Evolutionary conservation across 2,888 invertebrate species (phyloP), one percentile per base, ranked within the genome.

Genomic region (Hydrotaea cyrtoneurina): DNA sequence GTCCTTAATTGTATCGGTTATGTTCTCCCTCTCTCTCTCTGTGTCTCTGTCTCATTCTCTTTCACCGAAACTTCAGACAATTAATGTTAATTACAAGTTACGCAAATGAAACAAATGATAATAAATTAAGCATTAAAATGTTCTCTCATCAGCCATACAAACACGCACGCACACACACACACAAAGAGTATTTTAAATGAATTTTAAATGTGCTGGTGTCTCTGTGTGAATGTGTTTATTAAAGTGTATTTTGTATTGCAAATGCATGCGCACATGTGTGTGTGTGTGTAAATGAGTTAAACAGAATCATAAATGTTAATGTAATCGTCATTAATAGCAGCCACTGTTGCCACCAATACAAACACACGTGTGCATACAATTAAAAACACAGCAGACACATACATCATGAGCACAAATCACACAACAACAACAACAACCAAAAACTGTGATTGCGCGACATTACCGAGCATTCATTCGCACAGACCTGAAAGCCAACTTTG

Each of bases 21-120:
- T 53, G 4, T n/a, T 69, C 39, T 23, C 69, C 15, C 19, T 69
- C 17, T 17, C 39, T 8, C 15, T n/a, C 19, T 69, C n/a, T 50
- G 3, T n/a, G 15, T 2, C 50, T 50, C n/a, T 50, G 13, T n/a
- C 11, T 39, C 11, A 39, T 10, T 39, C 39, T 39, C 39, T 13
- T 39, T 31, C 3, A 8, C 36, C 8, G 19, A 19, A 46, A 31
- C 73, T 23, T 36, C 26, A 76, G 26, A 74, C 59, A 80, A 69
- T 80, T 76, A 80, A 36, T 50, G 59, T 83, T 77, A 77, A 83
- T 80, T 77, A 80, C 43, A 77, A 80, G 80, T 59, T 17, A 69
- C 66, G 23, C 21, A 69, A 23, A 69, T 46, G 59, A 69, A 62
- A 74, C 46, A 69, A 62, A 69, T 46, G 69, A 69, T 69, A 69